Evolutionary conservation across 2,888 invertebrate genomes (phyloP).

Genomic region (Epinotia ramella): DNA sequence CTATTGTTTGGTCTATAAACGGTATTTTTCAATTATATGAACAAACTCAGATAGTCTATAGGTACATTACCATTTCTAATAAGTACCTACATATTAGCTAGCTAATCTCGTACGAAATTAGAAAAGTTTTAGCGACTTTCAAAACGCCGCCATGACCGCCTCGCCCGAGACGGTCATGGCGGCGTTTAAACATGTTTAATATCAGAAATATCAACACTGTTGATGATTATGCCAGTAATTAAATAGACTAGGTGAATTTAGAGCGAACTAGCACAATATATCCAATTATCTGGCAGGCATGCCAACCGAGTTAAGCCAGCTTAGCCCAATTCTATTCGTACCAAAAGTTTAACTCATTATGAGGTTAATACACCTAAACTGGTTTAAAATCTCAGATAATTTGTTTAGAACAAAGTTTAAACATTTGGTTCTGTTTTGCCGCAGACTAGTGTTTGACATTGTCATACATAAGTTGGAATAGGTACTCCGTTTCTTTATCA

Average conservation of each 20-base stretch:
- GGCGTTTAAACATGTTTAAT: neutral
- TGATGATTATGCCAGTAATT: neutral
- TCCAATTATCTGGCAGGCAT: slow-evolving; percentile 20
- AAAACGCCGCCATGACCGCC: neutral
- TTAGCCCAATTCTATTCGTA: slow-evolving; percentile 28
- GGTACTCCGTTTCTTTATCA: too few relatives aligned
- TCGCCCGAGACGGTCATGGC: too few relatives aligned
- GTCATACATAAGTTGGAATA: neutral
- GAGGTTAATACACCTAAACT: slow-evolving; percentile 5
- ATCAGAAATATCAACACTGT: neutral
- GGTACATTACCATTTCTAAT: too few relatives aligned
- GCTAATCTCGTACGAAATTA: too few relatives aligned
- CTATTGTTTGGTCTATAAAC: too few relatives aligned
- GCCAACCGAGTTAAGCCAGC: slow-evolving; percentile 30
- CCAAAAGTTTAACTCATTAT: slow-evolving; percentile 16
- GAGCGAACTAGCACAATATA: slow-evolving; percentile 1
- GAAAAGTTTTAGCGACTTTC: neutral
- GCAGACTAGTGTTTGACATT: neutral
- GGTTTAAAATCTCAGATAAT: neutral
- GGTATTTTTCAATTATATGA: too few relatives aligned
- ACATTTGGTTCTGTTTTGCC: neutral
- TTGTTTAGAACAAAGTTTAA: neutral
- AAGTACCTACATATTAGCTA: too few relatives aligned
- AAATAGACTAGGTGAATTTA: neutral
- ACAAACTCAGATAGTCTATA: too few relatives aligned